Base-by-base conservation (phyloP, 1,140 invertebrate genomes). In the Polypedilum vanderplanki region DNA sequence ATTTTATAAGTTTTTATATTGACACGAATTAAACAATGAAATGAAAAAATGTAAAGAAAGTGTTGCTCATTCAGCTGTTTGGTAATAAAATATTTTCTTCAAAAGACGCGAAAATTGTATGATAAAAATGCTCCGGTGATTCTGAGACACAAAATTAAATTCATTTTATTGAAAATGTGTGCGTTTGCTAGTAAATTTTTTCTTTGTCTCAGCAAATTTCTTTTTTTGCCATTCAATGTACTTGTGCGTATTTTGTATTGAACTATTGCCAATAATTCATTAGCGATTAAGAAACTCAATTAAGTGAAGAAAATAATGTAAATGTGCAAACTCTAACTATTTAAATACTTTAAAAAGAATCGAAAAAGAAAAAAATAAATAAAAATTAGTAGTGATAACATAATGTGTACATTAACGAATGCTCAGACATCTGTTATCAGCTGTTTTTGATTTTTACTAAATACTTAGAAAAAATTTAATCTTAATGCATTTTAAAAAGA, bases 51-150 rank as follows among this genome's bases (percentile, higher is more conserved):
- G 18, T 10, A 70, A 70, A 20, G 18, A 70, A 70, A 70, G 7
- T 22, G 65, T 70, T 70, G n/a, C 18, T 70, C 65, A 70, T 70
- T 70, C 65, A 70, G 65, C 65, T 70, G 65, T 70, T 70, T 70
- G 65, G 4, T 17, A 70, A 70, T 70, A 70, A 70, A 70, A 22
- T 18, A 70, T 70, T 18, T 70, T 67, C 18, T 57, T 57, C 12
- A n/a, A 46, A 46, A 46, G 12, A 57, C 46, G 46, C 46, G n/a
- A 57, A 57, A 57, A 33, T 5, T 33, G 1, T 5, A 33, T 33
- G n/a, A n/a, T n/a, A n/a, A n/a, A 33, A 33, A 33, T 33, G 24
- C 24, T 33, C 5, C 5, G 24, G 1, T 33, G 24, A 33, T 3
- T 33, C 5, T 33, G 24, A 33, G 24, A 33, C 1, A 33, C 24